phyloP scores from a whole-genome alignment of 2,113 vertebrate genomes.

The Lagopus leucura region DNA sequence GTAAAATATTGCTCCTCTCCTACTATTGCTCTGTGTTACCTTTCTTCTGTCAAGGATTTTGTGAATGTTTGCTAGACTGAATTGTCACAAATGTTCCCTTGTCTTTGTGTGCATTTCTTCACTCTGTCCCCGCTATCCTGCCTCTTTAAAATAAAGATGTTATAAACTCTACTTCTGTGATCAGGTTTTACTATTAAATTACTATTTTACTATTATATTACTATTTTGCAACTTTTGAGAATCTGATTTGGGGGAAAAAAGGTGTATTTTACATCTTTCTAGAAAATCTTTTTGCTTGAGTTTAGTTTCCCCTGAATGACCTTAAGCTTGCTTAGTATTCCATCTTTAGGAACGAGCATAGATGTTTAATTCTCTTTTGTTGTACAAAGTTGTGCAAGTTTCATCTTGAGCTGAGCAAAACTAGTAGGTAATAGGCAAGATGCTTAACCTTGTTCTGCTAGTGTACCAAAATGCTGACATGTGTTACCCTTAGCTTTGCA shows the following conservation, averaged over 20 bases:
- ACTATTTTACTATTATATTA: conserved; percentile 57
- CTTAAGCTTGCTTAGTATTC: neutral
- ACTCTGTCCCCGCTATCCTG: conserved; percentile 43
- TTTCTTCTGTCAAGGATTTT: conserved; percentile 63
- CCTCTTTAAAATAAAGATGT: conserved; percentile 64
- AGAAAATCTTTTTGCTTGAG: neutral
- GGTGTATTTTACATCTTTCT: neutral
- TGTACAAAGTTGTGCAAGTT: neutral
- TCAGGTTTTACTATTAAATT: conserved; percentile 66
- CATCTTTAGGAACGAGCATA: neutral
- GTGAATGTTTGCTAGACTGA: conserved; percentile 59
- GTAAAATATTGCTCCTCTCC: conserved; percentile 59
- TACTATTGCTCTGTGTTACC: conserved; percentile 60
- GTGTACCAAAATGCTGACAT: neutral
- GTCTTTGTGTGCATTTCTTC: conserved; percentile 62
- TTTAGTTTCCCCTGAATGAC: neutral
- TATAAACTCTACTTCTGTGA: conserved; percentile 68
- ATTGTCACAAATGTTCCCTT: conserved; percentile 63
- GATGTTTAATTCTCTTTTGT: neutral
- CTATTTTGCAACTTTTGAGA: neutral
- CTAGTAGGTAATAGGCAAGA: neutral
- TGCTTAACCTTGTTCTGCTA: neutral
- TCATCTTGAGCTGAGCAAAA: neutral
- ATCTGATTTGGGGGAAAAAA: neutral
- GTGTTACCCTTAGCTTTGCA: neutral